Evolutionary conservation across 2,888 invertebrate genomes (phyloP).

Genomic region (Drosophila anomelani): DNA sequence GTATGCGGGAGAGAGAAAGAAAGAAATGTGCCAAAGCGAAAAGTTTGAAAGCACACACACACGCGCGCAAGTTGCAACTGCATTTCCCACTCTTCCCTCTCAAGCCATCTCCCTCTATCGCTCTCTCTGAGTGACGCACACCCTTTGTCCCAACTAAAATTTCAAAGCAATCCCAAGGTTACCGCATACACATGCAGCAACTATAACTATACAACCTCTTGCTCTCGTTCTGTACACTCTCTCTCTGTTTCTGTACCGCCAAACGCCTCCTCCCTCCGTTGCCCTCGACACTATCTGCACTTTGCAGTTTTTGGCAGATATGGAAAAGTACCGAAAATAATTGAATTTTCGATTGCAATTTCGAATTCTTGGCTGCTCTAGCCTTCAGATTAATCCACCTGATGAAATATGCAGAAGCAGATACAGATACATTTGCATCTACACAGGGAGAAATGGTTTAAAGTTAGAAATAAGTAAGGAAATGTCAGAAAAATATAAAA

Average conservation of each 20-base stretch:
- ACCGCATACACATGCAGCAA: constrained; percentile 44
- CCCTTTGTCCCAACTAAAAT: constrained; percentile 59
- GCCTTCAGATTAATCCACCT: constrained; percentile 17
- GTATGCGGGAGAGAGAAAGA: constrained; percentile 28
- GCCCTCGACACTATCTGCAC: constrained; percentile 20
- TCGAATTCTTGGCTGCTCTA: constrained; percentile 4
- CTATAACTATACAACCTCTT: constrained; percentile 3
- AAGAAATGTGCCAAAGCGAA: constrained; percentile 63
- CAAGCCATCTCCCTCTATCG: constrained; percentile 9
- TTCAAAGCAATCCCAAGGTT: constrained; percentile 69
- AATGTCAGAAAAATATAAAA: no score
- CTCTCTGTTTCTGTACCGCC: constrained; percentile 8
- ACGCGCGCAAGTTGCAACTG: constrained; percentile 45
- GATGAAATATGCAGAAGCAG: constrained; percentile 20
- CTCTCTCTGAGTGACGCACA: constrained; percentile 32
- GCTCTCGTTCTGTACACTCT: constrained; percentile 17
- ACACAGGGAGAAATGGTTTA: background rate
- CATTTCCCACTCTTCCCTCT: constrained; percentile 43
- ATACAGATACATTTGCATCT: constrained; percentile 7
- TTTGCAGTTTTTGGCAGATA: constrained; percentile 27
- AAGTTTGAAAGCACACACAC: constrained; percentile 55
- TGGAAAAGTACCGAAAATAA: constrained; percentile 48
- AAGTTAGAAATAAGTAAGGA: background rate
- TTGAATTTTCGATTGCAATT: constrained; percentile 41
- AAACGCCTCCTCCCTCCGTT: constrained; percentile 4